Base-by-base conservation (phyloP, 2,888 invertebrate genomes). In the Harpagoxenus sublaevis region DNA sequence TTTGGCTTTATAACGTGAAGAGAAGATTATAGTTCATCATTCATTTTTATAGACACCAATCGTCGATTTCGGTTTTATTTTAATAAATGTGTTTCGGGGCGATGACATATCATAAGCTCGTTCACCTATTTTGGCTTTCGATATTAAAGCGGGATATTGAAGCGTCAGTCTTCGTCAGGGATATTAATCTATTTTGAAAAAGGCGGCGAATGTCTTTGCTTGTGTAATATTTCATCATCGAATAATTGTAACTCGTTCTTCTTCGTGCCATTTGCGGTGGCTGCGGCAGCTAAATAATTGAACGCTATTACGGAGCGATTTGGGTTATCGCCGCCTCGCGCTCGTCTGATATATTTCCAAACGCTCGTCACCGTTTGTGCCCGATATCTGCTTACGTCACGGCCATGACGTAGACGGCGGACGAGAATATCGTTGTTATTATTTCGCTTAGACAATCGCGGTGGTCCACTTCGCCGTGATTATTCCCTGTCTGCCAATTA, bases 381-480 rank as follows among this genome's bases (percentile, higher is more conserved):
- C 28, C 73, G 79, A 81, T 81, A 81, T 57, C 73, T 81, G 48
- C 79, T 81, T 73, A 81, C 79, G 79, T 81, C 79, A 81, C 51
- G 1, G 60, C 73, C 79, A 71, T 81, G 71, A 81, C 71, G 79
- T 79, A 51, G 60, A 60, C 12, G 18, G 28, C 48, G 70, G 70
- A 79, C 73, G 48, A 81, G 79, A 81, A 81, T 81, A 81, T 51
- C 79, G 48, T 73, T 79, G 35, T 79, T 81, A 81, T 81, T 81
- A 81, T 73, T 81, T 81, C 79, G 79, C 73, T 12, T 73, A 81
- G 79, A 81, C 79, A 81, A 60, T 81, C 79, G 68, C 68, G 48
- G 48, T 79, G 79, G 28, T 81, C 79, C 79, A 81, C 73, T 81
- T 81, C 35, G 12, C 39, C 45, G 57, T 31, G 57, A 70, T 81